Base-by-base conservation (phyloP, 2,797 vertebrate species). In the Acrossocheilus fasciatus region DNA sequence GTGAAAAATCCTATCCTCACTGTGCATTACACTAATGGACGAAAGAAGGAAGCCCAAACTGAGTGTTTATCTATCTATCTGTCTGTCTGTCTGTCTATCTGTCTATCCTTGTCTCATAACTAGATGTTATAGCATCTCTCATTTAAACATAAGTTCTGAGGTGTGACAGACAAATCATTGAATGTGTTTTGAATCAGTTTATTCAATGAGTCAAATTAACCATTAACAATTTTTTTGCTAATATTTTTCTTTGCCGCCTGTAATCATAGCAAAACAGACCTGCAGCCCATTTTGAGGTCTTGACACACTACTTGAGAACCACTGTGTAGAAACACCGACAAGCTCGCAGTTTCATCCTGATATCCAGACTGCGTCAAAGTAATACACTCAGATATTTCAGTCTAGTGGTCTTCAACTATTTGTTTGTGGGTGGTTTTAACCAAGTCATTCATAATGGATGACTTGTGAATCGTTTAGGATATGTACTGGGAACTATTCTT, bases 381-480 rank as follows among this genome's bases (percentile, higher is more conserved):
- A 41, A 82, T 59, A 30, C 36, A 73, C 64, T 73, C 9, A 23
- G 17, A 41, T 68, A 50, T 18, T 84, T 77, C 59, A 50, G 70
- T 47, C 70, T 81, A 69, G 36, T 41, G 68, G 36, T 43, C 68
- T 82, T 54, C 34, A n/a, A 66, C 20, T 72, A 4, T 80, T 79
- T 59, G 34, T 85, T 52, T 62, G 52, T 85, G 52, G 20, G 34
- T 70, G 62, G 39, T 57, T 68, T 79, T 70, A 78, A 69, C 11
- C 8, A 23, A 45, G 50, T 15, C 52, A 6, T 80, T 64, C 76
- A 80, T 80, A 79, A 45, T 36, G 39, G 66, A 85, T 85, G 50
- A 59, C 36, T 80, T 80, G 18, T 59, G 39, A 73, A 85, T 78
- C 75, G 54, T 70, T 85, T 79, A 84, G 23, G 64, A 78, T 43